Evolutionary conservation across 2,113 vertebrate genomes (phyloP).

Genomic region (Sterrhoptilus dennistouni): DNA sequence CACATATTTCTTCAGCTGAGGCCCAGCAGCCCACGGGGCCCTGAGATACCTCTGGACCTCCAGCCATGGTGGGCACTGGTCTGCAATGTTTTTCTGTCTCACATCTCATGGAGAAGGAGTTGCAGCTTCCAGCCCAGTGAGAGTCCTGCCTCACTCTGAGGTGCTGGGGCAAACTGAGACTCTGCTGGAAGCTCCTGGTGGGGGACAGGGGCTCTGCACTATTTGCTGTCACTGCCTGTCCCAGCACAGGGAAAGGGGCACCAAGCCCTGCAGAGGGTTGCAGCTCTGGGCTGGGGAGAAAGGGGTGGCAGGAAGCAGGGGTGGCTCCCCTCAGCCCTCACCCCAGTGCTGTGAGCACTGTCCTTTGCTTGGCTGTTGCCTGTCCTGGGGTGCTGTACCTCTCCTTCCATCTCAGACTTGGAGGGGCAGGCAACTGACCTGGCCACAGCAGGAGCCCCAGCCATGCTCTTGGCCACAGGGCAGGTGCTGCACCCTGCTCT

Average conservation of each 20-base stretch:
- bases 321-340: not conserved
- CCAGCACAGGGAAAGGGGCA: no score
- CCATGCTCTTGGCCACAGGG: fast-evolving
- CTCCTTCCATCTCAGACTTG: not conserved
- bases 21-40: fast-evolving
- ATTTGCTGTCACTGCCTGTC: not conserved
- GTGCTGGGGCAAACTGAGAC: not conserved
- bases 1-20: constrained; percentile 96
- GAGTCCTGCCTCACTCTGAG: not conserved
- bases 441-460: not conserved
- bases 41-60: not conserved
- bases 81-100: fast-evolving
- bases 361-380: not conserved
- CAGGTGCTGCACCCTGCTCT: not conserved
- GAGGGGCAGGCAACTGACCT: fast-evolving
- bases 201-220: not conserved
- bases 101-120: fast-evolving
- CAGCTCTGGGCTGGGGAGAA: fast-evolving
- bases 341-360: not conserved
- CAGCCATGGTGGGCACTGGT: not conserved
- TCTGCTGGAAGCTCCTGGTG: not conserved
- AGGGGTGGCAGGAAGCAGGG: fast-evolving
- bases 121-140: not conserved
- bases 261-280: not conserved
- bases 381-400: not conserved